A percentile compares a stretch with the other conserved stretches of the same genome.
Evolutionary conservation across 2,888 invertebrate species (phyloP).

Genomic region (Acleris laterana): DNA sequence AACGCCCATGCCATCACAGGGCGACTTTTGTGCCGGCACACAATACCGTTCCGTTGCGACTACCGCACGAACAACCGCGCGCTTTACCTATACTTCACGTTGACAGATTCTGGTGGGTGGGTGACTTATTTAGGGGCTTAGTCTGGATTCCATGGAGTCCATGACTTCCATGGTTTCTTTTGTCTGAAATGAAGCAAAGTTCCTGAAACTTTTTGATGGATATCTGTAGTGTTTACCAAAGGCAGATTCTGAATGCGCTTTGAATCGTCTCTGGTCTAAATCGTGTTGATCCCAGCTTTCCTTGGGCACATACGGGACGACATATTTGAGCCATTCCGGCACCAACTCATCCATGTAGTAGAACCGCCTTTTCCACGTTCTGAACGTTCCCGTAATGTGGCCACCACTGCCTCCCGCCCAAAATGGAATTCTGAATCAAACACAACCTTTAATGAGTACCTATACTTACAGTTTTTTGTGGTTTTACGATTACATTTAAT

Average conservation of each 20-base stretch:
- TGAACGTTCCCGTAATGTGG: neutral
- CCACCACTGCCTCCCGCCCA: slow-evolving; percentile 4
- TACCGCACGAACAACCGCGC: too few relatives aligned
- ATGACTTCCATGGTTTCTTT: neutral
- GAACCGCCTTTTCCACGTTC: slow-evolving; percentile 2
- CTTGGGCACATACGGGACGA: neutral
- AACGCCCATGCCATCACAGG: too few relatives aligned
- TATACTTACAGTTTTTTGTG: too few relatives aligned
- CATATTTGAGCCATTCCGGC: neutral
- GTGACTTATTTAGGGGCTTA: neutral
- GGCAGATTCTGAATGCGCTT: neutral
- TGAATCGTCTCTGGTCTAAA: neutral
- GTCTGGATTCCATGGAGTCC: neutral
- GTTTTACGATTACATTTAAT: too few relatives aligned
- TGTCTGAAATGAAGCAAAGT: neutral
- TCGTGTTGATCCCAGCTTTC: neutral
- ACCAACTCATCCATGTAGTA: slow-evolving; percentile 3
- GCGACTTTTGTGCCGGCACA: too few relatives aligned
- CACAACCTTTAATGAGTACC: neutral
- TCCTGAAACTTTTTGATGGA: neutral
- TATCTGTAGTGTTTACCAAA: slow-evolving; percentile 13
- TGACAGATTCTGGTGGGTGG: too few relatives aligned
- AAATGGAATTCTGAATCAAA: slow-evolving; percentile 3
- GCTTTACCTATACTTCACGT: too few relatives aligned
- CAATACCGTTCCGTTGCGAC: too few relatives aligned